Conservation (phyloP, 2,113 vertebrate genomes). For the Mohoua ochrocephala region DNA sequence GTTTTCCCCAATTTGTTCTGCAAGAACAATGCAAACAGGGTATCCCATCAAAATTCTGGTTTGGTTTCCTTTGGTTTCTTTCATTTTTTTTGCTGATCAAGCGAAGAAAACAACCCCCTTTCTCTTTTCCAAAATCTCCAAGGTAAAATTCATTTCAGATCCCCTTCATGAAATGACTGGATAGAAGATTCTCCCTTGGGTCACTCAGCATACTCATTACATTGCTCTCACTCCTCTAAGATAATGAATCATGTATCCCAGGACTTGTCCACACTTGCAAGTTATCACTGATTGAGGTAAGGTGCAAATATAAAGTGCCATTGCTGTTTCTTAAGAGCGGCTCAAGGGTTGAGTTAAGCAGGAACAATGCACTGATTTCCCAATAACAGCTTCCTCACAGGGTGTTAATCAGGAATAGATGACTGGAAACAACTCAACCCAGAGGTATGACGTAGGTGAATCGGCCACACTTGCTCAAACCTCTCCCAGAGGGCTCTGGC, state of each 20-base stretch:
- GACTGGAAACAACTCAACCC: neutral
- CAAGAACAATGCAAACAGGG: neutral
- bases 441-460: neutral
- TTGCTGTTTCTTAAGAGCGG: neutral
- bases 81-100: neutral
- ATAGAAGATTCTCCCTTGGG: neutral
- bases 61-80: neutral
- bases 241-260: neutral
- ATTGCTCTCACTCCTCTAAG: neutral
- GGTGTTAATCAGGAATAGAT: neutral
- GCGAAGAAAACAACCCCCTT: neutral
- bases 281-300: neutral
- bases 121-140: neutral
- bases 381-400: neutral
- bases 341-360: neutral
- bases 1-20: neutral
- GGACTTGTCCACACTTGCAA: slow-evolving; percentile 11
- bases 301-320: neutral
- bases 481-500: neutral
- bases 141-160: neutral
- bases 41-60: neutral
- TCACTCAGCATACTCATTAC: neutral
- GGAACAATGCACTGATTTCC: neutral
- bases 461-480: neutral
- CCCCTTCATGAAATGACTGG: neutral